phyloP scores from a whole-genome alignment of 2,113 vertebrate genomes.

The Clarias magur region DNA sequence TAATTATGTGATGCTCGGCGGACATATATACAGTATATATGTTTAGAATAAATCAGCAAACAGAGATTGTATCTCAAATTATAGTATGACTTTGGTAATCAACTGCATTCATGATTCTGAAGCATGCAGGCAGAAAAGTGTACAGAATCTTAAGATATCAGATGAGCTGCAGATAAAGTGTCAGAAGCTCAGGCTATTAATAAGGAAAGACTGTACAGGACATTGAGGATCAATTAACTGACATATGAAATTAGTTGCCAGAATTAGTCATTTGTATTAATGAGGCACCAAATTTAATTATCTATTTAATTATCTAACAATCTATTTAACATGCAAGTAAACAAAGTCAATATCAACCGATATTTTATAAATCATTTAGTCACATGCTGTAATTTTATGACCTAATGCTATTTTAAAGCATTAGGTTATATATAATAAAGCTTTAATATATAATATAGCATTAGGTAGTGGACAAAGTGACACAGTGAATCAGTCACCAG shows the following conservation, averaged over 20 bases:
- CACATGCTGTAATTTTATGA: neutral
- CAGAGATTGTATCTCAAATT: too few relatives aligned
- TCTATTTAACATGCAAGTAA: too few relatives aligned
- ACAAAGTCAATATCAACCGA: neutral
- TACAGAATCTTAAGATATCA: neutral
- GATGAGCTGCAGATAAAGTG: neutral
- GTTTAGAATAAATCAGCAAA: too few relatives aligned
- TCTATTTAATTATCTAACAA: too few relatives aligned
- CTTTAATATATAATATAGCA: neutral
- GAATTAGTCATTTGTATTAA: neutral
- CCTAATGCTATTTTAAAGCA: neutral
- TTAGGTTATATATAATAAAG: too few relatives aligned
- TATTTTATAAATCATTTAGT: neutral
- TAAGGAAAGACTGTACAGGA: neutral
- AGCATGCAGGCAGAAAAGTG: neutral
- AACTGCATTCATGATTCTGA: neutral
- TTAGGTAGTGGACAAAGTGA: neutral
- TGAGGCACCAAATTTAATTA: neutral
- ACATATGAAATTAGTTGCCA: neutral
- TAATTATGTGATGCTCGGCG: too few relatives aligned
- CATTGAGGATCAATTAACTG: neutral
- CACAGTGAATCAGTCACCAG: neutral
- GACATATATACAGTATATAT: too few relatives aligned
- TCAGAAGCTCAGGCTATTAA: neutral
- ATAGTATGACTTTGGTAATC: neutral